phyloP scores from a whole-genome alignment of 2,113 vertebrate species.

The Odocoileus hemionus region DNA sequence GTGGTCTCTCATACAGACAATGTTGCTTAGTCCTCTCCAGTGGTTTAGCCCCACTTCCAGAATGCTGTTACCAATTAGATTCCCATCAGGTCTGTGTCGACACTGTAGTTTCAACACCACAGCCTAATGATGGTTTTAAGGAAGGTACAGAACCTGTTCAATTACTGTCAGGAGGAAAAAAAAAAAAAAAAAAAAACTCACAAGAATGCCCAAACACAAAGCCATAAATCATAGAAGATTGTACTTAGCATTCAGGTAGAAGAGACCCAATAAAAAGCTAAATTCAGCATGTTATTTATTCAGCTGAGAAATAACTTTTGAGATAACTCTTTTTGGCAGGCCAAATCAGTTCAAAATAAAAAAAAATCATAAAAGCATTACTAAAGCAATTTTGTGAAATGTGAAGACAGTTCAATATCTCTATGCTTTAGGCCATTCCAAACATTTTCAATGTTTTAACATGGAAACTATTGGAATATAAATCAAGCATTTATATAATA shows the following conservation, averaged over 20 bases:
- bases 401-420: not conserved
- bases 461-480: not conserved
- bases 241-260: not conserved
- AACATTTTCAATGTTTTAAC: not conserved
- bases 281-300: not conserved
- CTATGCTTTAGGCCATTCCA: not conserved
- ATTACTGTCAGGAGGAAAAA: not conserved
- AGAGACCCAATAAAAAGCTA: not conserved
- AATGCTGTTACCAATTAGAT: not conserved
- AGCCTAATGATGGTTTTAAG: not conserved
- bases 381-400: not conserved
- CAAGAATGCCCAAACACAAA: not conserved
- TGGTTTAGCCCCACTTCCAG: accelerated
- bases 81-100: not conserved
- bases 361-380: not conserved
- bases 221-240: not conserved
- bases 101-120: not conserved
- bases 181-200: not conserved
- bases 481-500: not conserved
- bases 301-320: not conserved
- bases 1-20: not conserved
- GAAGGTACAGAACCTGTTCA: not conserved
- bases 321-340: not conserved
- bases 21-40: not conserved
- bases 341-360: not conserved